Evolutionary conservation across 92 coral and sea anemone genomes (phyloP), one percentile per base, ranked within the genome.

Genomic region (Plumapathes pennacea): DNA sequence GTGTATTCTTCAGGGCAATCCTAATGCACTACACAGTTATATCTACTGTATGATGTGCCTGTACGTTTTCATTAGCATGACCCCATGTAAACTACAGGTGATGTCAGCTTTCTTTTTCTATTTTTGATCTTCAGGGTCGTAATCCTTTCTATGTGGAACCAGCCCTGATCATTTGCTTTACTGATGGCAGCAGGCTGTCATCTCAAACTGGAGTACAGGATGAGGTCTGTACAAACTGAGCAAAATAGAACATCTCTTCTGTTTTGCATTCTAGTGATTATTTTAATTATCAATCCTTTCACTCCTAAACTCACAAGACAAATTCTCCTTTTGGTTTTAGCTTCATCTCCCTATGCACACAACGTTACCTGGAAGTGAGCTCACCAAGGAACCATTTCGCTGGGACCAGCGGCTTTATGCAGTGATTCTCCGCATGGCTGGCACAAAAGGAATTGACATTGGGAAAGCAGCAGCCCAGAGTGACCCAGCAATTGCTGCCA

Each of bases 371-470:
- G 99, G 99, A 14, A 80, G 86, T 64, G 99, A 94, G 32, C 78
- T 94, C 6, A 94, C 99, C 12, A 77, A 86, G 47, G 99, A 94
- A 50, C 99, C 99, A 32, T 94, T 94, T 29, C 90, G 99, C 10
- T 94, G 99, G 99, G 99, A 94, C 67, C 99, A 94, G 69, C 77
- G 99, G 34, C 72, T 94, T 51, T 94, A 88, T 78, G 85, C 94
- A 25, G 50, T 94, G 38, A 77, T 94, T 15, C 39, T 94, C 14
- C 85, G 89, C 25, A 81, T 94, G 96, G 80, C 97, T 47, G 96
- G 85, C 22, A 78, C 71, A 1, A 73, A 70, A 29, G 84, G 85
- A 47, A 47, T 82, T 29, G 76, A 85, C 49, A 83, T 64, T 23
- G 76, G 76, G 34, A 60, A 62, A 33, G 81, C 71, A 25, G 54